These are phyloP conservation scores for Folsomia manolachei DNA, from an alignment of 2,888 invertebrate genomes.

Conservation along the genomic window DNA sequence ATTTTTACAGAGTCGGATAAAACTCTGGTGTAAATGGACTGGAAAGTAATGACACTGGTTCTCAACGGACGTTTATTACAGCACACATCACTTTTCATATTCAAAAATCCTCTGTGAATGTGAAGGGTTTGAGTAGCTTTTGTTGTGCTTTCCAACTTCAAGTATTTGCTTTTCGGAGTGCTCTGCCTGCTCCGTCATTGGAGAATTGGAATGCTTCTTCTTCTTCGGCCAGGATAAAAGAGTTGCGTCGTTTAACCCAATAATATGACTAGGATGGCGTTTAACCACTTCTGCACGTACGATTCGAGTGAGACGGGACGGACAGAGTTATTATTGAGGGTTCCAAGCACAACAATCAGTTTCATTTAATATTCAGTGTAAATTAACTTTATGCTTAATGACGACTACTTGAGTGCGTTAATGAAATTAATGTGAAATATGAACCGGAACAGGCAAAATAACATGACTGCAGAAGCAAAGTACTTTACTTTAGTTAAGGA, in stretches of 20 bases:
- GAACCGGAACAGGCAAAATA: constrained; percentile 22
- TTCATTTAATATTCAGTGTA: constrained; percentile 21
- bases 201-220: constrained; percentile 1
- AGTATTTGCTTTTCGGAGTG: constrained; percentile 18
- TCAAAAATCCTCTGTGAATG: constrained; percentile 11
- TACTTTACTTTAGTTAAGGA: background rate
- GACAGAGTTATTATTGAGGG: background rate
- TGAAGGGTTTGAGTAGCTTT: constrained; percentile 11
- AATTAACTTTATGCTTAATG: constrained; percentile 22
- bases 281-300: constrained; percentile 4
- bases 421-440: constrained; percentile 25
- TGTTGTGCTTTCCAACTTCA: constrained; percentile 17
- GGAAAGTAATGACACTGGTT: constrained; percentile 19
- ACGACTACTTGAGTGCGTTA: constrained; percentile 18
- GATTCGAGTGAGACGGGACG: background rate
- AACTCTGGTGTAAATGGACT: constrained; percentile 17
- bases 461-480: background rate
- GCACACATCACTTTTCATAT: constrained; percentile 12
- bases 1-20: constrained; percentile 3
- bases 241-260: background rate
- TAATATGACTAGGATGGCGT: background rate
- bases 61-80: constrained; percentile 21
- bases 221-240: background rate
- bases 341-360: constrained; percentile 5
- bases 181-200: too few species aligned